A percentile compares a stretch with the other conserved stretches of the same genome.
Conservation (phyloP, 2,113 vertebrate genomes). For the Pontoporia blainvillei region DNA sequence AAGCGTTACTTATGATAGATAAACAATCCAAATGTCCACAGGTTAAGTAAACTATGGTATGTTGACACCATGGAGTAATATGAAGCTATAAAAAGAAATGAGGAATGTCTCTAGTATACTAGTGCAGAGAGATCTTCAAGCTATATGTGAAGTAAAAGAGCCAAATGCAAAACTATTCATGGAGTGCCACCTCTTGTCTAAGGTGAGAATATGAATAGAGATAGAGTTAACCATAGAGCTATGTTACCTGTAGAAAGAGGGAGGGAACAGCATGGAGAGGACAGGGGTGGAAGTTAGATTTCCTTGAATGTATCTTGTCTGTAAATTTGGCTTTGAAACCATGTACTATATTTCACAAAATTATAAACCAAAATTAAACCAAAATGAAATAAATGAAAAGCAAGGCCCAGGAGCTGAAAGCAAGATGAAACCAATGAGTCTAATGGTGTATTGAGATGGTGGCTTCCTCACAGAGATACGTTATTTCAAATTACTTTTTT, state of each 20-base stretch:
- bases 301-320: not conserved
- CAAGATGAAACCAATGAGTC: not conserved
- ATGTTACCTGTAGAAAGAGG: not conserved
- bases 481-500: not conserved
- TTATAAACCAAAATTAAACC: not conserved
- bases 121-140: not conserved
- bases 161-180: not conserved
- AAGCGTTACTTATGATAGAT: not conserved
- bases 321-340: not conserved
- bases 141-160: not conserved
- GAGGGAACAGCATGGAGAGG: not conserved
- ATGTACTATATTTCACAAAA: not conserved
- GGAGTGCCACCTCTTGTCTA: not conserved
- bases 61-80: not conserved
- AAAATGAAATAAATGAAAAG: not conserved
- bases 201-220: not conserved
- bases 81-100: not conserved
- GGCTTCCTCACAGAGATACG: not conserved
- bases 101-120: not conserved
- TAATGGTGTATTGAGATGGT: not conserved
- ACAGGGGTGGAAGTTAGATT: not conserved
- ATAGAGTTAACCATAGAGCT: not conserved
- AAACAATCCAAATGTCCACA: not conserved
- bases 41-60: not conserved
- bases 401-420: not conserved